These are phyloP conservation scores for Brachypteracias leptosomus DNA, from an alignment of 2,113 vertebrate species.

Conservation along the genomic window DNA sequence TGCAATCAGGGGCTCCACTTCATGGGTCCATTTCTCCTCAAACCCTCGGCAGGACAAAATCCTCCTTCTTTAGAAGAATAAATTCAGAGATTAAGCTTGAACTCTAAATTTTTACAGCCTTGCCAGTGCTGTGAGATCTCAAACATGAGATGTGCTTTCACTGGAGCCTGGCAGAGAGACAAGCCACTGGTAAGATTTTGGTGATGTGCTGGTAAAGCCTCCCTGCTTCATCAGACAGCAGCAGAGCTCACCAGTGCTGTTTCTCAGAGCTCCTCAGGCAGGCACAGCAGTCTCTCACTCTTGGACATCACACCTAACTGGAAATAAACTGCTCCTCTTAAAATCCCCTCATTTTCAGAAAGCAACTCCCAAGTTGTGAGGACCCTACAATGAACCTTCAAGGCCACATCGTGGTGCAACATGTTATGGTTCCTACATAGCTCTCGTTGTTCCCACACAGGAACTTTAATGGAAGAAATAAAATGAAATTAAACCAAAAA, in stretches of 20 bases:
- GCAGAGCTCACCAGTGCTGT: neutral
- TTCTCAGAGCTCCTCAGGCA: neutral
- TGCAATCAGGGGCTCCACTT: neutral
- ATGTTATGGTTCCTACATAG: neutral
- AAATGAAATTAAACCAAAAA: neutral
- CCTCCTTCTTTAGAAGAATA: neutral
- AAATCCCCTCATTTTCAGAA: conserved; percentile 1
- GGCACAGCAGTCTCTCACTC: neutral
- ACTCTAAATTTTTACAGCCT: neutral
- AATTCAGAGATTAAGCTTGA: neutral
- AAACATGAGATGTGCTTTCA: neutral
- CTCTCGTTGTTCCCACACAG: neutral
- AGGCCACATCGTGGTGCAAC: neutral
- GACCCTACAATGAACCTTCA: neutral
- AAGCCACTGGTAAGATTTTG: neutral
- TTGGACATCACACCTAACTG: neutral
- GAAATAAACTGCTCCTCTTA: neutral
- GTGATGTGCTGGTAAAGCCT: neutral
- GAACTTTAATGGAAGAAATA: neutral
- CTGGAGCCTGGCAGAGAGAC: neutral
- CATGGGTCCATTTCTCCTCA: neutral
- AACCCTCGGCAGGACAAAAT: neutral
- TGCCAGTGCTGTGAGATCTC: neutral
- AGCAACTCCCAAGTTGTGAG: neutral
- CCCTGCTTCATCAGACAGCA: neutral